phyloP scores from a whole-genome alignment of 1,140 invertebrate species.

The Neocloeon triangulifer region DNA sequence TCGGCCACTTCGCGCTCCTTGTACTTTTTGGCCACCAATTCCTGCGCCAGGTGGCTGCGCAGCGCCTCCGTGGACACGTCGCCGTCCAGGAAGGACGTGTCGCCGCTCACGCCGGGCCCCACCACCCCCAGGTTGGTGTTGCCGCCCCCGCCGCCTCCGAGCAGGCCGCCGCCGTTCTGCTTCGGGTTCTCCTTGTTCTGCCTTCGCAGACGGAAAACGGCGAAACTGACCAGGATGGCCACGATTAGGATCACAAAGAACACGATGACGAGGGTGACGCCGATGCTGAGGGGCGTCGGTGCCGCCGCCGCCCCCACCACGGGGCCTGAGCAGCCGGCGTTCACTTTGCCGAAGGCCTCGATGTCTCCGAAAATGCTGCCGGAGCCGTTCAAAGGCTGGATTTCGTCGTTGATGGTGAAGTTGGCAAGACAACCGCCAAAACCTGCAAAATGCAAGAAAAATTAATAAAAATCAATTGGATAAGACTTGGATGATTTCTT shows the following conservation, averaged over 20 bases:
- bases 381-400: constrained; percentile 70
- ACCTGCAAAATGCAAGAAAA: constrained; percentile 19
- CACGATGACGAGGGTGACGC: constrained; percentile 77
- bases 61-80: constrained; percentile 28
- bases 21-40: constrained; percentile 64
- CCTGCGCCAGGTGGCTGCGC: constrained; percentile 32
- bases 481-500: no score
- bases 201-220: constrained; percentile 64
- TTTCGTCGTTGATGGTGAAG: constrained; percentile 69
- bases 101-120: constrained; percentile 7
- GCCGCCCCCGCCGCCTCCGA: constrained; percentile 16
- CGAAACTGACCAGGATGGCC: constrained; percentile 68
- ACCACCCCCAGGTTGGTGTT: constrained; percentile 20
- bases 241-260: constrained; percentile 79
- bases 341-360: constrained; percentile 39
- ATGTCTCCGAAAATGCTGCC: constrained; percentile 54
- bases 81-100: constrained; percentile 12
- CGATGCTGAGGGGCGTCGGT: constrained; percentile 69
- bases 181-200: constrained; percentile 58
- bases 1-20: constrained; percentile 50
- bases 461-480: constrained; percentile 1
- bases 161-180: constrained; percentile 23
- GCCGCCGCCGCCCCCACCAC: constrained; percentile 45
- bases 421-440: constrained; percentile 80
- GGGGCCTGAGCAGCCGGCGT: constrained; percentile 37